Conservation (phyloP, 2,888 invertebrate genomes). For the Aleiodes testaceus region DNA sequence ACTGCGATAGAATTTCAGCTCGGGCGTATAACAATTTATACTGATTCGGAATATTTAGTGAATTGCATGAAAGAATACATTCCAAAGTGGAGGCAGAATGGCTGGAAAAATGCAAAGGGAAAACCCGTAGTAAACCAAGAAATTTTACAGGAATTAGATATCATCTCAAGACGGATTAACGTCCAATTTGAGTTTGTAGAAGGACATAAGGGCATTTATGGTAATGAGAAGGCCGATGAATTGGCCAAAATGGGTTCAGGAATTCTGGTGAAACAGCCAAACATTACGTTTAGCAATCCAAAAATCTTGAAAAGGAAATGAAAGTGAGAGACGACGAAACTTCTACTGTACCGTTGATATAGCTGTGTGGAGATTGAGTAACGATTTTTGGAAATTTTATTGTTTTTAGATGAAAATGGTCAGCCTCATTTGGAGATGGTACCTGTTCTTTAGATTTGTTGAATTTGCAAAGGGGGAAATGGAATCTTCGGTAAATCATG, state of each 20-base stretch:
- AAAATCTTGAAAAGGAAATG: constrained; percentile 19
- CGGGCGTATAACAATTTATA: background rate
- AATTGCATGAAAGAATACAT: background rate
- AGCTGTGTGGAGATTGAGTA: no score
- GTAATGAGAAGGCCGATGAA: background rate
- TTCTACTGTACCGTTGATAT: no score
- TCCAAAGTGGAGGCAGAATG: background rate
- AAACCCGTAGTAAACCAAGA: background rate
- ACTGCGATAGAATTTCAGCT: background rate
- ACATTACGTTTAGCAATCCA: constrained; percentile 10
- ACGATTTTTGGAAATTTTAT: no score
- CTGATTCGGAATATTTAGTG: background rate
- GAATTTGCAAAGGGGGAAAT: no score
- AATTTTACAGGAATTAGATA: background rate
- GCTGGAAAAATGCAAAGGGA: background rate
- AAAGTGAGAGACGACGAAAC: no score
- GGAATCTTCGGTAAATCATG: no score
- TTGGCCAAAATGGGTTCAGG: background rate
- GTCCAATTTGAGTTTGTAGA: background rate
- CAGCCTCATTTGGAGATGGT: background rate
- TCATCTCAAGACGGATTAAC: background rate
- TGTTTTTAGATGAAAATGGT: no score
- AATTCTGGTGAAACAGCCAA: background rate
- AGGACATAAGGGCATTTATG: background rate
- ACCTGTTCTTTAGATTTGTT: background rate